Base-by-base conservation (phyloP, 2,113 vertebrate species). In the Lichenostomus cassidix region DNA sequence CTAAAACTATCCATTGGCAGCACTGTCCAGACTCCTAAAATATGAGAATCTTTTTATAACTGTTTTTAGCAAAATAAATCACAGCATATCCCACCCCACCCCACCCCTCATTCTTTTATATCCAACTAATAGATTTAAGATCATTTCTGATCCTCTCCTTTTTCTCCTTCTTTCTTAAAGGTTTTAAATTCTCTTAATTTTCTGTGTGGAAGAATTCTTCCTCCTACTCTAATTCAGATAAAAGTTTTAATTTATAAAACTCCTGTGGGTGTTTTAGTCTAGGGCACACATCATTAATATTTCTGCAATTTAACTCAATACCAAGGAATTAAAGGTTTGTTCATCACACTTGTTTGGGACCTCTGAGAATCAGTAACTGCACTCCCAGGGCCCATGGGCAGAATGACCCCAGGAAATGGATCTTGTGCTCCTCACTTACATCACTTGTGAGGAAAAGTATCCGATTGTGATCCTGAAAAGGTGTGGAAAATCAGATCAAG, bases 211-310 rank as follows among this genome's bases (percentile, higher is more conserved):
- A 87, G 64, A 88, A 25, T 70, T 95, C 63, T 89, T 49, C 56
- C 55, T 88, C 79, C 82, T 91, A 83, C 73, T 86, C 79, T 71
- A 60, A 89, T 74, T 94, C 71, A 86, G 77, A 84, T 53, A 60
- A 71, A 92, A 94, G 20, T 95, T 94, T 88, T 85, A 67, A 75
- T 94, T 92, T 94, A 28, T 83, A 52, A 65, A 92, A 77, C 15
- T 90, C 21, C 33, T 76, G 50, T 94, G 84, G 60, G 42, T 90
- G 71, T 91, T 89, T 83, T 67, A 92, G 71, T 88, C 76, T 91
- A 74, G 86, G 68, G 71, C 65, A 71, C 31, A 58, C 52, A 81
- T 93, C 49, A 75, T 92, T 83, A 90, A 47, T 83, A 87, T 79
- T 95, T 91, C 74, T 92, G 35, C 52, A 87, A 49, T 83, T 80